phyloP scores from a whole-genome alignment of 1,140 invertebrate species.

The Semibalanus balanoides region DNA sequence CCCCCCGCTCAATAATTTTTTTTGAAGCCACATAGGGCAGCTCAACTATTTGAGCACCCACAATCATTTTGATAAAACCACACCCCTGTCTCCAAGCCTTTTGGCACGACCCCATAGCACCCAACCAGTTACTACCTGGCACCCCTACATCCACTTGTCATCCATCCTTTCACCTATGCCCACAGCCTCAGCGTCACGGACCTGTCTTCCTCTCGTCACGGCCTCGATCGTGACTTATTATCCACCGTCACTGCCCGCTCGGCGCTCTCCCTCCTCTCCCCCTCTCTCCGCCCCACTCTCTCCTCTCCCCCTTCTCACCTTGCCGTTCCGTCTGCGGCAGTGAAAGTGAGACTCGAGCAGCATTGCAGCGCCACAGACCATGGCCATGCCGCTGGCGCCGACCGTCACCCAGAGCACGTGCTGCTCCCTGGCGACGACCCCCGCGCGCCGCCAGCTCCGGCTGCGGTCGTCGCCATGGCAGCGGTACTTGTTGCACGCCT shows the following conservation, averaged over 20 bases:
- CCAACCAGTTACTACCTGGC: too few species aligned
- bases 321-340: not conserved
- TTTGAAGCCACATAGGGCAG: too few species aligned
- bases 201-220: not conserved
- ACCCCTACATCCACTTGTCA: too few species aligned
- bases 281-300: not conserved
- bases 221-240: not conserved
- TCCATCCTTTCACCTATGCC: too few species aligned
- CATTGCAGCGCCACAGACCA: not conserved
- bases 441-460: not conserved
- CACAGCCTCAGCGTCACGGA: too few species aligned
- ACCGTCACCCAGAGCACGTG: not conserved
- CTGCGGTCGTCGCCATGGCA: not conserved
- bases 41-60: too few species aligned
- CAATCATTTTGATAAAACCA: too few species aligned
- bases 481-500: slow-evolving; percentile 41
- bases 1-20: too few species aligned
- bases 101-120: too few species aligned
- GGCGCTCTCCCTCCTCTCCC: too few species aligned
- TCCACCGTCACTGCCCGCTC: not conserved
- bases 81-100: too few species aligned
- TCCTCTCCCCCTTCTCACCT: not conserved
- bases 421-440: not conserved
- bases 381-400: not conserved
- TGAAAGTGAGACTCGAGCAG: not conserved